Evolutionary conservation across 1,140 invertebrate genomes (phyloP).

Genomic region (Saccostrea cuccullata): DNA sequence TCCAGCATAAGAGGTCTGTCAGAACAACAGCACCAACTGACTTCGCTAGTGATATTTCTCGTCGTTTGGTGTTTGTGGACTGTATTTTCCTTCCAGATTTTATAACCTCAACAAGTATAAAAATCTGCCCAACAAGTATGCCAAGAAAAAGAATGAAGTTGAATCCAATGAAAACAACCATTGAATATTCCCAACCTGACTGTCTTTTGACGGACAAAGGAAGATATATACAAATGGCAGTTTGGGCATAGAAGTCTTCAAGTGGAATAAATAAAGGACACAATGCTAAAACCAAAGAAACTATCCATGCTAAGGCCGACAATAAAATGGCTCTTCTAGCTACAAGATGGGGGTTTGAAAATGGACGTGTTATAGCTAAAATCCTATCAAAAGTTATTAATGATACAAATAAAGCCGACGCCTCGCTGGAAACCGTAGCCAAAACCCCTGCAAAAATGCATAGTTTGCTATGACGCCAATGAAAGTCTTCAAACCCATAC

Average conservation of each 20-base stretch:
- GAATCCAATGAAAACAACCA: slow-evolving; percentile 57
- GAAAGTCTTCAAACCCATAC: not conserved
- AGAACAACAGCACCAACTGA: slow-evolving; percentile 54
- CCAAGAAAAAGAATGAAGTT: slow-evolving; percentile 59
- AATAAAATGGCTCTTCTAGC: not conserved
- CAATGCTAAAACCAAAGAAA: not conserved
- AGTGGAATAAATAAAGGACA: not conserved
- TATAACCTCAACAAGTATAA: slow-evolving; percentile 43
- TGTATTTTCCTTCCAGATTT: not conserved
- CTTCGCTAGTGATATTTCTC: slow-evolving; percentile 42
- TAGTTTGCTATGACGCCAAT: not conserved
- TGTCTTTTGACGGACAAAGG: not conserved
- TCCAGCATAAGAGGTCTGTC: slow-evolving; percentile 64
- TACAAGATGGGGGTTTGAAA: not conserved
- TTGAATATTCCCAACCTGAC: slow-evolving; percentile 56
- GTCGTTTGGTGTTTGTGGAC: not conserved
- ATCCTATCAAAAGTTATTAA: not conserved
- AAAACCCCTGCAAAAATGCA: not conserved
- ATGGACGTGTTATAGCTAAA: not conserved
- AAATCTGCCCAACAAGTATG: slow-evolving; percentile 30
- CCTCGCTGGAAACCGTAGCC: not conserved
- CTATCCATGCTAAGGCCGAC: not conserved
- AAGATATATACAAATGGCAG: not conserved
- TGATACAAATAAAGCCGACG: not conserved
- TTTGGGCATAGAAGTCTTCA: not conserved